A percentile compares a stretch with the other conserved stretches of the same genome.
These are phyloP conservation scores for Dendrocopos noguchii DNA, from an alignment of 2,113 vertebrate genomes.

Conservation along the genomic window DNA sequence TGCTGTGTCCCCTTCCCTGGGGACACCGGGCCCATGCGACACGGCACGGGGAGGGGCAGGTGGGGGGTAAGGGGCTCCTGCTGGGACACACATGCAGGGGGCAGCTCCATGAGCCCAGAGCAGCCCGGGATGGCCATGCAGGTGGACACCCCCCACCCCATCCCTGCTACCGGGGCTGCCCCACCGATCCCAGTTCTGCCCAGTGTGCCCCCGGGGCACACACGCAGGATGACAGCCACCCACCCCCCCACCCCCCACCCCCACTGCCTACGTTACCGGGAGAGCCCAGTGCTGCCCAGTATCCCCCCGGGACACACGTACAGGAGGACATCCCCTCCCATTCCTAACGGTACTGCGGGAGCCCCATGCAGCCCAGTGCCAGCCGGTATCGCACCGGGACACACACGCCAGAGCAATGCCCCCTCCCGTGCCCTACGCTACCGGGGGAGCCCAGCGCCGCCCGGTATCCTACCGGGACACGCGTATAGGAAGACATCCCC, in stretches of 20 bases:
- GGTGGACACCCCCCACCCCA: neutral
- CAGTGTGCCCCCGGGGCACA: neutral
- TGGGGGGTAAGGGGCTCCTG: neutral
- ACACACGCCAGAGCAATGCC: neutral
- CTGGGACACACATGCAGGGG: neutral
- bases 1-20: neutral
- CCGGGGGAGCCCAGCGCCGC: too few relatives aligned
- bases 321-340: too few relatives aligned
- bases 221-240: neutral
- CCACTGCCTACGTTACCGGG: neutral
- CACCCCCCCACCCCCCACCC: too few relatives aligned
- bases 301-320: too few relatives aligned
- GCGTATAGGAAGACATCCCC: too few relatives aligned
- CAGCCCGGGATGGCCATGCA: neutral
- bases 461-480: too few relatives aligned
- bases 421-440: neutral
- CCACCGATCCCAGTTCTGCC: too few relatives aligned
- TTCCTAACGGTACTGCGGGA: too few relatives aligned
- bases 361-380: neutral
- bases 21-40: neutral
- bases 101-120: too few relatives aligned
- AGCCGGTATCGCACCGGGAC: neutral
- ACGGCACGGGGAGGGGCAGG: neutral
- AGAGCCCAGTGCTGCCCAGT: too few relatives aligned
- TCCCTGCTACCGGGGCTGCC: too few relatives aligned